A percentile compares a stretch with the other conserved stretches of the same genome.
Conservation (phyloP, 2,113 vertebrate genomes). For the Coturnix japonica region DNA sequence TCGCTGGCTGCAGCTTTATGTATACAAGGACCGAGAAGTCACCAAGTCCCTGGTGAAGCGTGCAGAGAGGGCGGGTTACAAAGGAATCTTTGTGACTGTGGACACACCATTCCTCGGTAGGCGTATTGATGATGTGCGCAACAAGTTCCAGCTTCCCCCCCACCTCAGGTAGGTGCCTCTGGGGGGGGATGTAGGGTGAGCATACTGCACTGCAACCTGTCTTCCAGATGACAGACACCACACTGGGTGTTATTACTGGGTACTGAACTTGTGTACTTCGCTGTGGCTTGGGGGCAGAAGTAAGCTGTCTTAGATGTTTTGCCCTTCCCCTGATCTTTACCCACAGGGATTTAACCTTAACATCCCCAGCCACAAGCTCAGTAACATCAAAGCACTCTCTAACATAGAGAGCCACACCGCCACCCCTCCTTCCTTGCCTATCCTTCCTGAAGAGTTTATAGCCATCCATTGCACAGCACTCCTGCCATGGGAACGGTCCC, state of each 20-base stretch:
- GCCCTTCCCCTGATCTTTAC: no score
- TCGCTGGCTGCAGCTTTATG: conserved; percentile 92
- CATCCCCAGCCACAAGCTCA: no score
- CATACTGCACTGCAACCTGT: background rate
- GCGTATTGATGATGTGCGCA: conserved; percentile 87
- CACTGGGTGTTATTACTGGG: rapidly evolving
- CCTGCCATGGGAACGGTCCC: no score
- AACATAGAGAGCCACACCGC: no score
- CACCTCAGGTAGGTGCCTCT: conserved; percentile 85
- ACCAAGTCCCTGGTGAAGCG: conserved; percentile 85
- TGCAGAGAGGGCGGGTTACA: conserved; percentile 87
- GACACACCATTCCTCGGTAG: conserved; percentile 93
- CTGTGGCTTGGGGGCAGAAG: background rate
- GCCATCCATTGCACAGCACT: no score
- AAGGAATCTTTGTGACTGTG: conserved; percentile 92
- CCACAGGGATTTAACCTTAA: no score
- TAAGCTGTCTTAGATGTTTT: background rate
- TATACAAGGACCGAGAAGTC: conserved; percentile 90
- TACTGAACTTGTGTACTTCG: rapidly evolving
- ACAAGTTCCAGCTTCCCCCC: conserved; percentile 89
- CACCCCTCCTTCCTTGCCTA: no score
- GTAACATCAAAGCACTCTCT: no score
- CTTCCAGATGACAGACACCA: rapidly evolving
- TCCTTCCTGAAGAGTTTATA: no score
- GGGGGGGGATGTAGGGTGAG: background rate